Evolutionary conservation across 2,113 vertebrate species (phyloP), one percentile per base, ranked within the genome.

Genomic region (Colius striatus): DNA sequence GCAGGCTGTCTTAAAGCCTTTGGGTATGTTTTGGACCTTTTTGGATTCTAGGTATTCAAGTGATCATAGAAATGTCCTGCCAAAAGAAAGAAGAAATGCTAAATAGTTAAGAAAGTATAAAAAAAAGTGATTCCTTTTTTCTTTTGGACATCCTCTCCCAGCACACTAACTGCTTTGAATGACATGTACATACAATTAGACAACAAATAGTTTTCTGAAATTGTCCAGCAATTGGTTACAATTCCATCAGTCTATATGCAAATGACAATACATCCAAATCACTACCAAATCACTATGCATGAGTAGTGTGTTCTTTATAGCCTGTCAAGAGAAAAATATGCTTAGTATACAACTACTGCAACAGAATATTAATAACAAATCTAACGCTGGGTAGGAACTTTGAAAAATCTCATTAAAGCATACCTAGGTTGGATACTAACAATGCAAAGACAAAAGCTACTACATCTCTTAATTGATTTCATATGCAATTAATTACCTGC

Each of bases 241-340:
- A 11, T 77, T 83, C 85, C 47, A 92, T 36, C 45, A 83, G 70
- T 32, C 48, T 61, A 13, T 27, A 54, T 75, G 70, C 73, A 94
- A 91, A 94, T 78, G 17, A 63, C 25, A 78, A 5, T 82, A 60
- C 36, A 79, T 92, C 72, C 79, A 84, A 85, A 85, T 92, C 83
- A 85, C 54, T 70, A 51, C 71, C 58, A n/a, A n/a, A n/a, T 90
- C 76, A 85, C 73, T 96, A 75, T 83, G 55, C 55, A 75, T 18
- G 30, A 87, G 27, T 27, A 76, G 67, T 16, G 30, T 72, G 55
- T 62, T 80, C 71, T 72, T 95, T 80, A 54, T 54, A 89, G 50
- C 75, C 70, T 88, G 61, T 57, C 71, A 62, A 83, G 54, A 90
- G 74, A 90, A 96, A 96, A 93, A 90, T 57, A 26, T 55, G 87